phyloP scores from a whole-genome alignment of 2,797 vertebrate genomes.

The Crypturellus tataupa region DNA sequence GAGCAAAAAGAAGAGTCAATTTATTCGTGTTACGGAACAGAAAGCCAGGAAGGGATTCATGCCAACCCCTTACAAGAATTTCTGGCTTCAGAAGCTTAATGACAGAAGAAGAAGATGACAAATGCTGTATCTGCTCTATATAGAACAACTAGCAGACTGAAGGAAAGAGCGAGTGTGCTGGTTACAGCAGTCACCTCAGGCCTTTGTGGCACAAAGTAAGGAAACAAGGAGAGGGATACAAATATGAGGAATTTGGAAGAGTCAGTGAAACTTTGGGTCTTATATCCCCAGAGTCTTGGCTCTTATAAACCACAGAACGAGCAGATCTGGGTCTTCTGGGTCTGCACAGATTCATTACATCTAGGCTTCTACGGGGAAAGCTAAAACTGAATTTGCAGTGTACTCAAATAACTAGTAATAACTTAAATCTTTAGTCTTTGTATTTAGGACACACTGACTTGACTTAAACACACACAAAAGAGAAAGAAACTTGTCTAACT shows the following conservation, averaged over 20 bases:
- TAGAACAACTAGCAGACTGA: neutral
- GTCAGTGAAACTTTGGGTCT: neutral
- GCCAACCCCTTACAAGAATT: neutral
- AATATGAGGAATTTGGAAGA: neutral
- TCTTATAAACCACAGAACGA: neutral
- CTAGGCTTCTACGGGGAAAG: neutral
- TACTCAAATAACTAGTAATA: neutral
- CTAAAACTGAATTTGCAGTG: neutral
- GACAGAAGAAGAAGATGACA: no score
- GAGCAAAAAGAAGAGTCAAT: neutral
- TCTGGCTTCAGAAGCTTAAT: neutral
- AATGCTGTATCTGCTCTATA: neutral
- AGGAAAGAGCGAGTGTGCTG: neutral
- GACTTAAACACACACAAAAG: neutral
- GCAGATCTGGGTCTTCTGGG: rapidly evolving
- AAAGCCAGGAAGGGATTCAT: neutral
- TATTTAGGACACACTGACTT: neutral
- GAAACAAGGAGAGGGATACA: neutral
- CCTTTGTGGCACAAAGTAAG: neutral
- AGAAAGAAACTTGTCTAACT: neutral
- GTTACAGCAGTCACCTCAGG: neutral
- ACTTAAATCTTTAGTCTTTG: neutral
- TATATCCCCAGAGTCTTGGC: neutral
- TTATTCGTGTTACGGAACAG: neutral
- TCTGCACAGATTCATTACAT: neutral